A percentile compares a stretch with the other conserved stretches of the same genome.
Conservation (phyloP, 2,113 vertebrate species). For the Elephantulus edwardii region DNA sequence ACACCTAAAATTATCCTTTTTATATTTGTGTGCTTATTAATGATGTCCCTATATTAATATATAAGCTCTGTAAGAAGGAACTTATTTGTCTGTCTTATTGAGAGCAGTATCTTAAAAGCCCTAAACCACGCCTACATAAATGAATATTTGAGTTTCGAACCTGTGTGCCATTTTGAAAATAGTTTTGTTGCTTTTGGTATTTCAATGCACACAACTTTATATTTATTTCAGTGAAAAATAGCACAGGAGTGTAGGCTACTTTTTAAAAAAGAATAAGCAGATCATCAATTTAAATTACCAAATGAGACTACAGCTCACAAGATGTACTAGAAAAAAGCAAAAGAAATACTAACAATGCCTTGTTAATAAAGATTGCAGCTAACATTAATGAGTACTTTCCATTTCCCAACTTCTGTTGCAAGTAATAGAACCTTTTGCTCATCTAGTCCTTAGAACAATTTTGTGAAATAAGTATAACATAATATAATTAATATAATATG, state of each 20-base stretch:
- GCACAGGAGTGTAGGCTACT: background rate
- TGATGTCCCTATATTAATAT: background rate
- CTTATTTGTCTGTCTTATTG: background rate
- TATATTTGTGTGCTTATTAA: background rate
- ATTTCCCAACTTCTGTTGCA: background rate
- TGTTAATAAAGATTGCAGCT: background rate
- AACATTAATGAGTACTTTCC: background rate
- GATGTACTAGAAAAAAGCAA: background rate
- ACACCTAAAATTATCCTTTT: background rate
- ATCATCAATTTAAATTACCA: background rate
- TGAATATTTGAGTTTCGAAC: background rate
- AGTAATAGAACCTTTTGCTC: background rate
- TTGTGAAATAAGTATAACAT: background rate
- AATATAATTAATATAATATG: too few relatives aligned
- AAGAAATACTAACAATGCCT: background rate
- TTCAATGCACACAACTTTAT: background rate
- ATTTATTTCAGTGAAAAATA: constrained; percentile 13
- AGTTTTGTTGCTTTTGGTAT: background rate
- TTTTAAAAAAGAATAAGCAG: background rate
- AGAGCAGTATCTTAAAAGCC: background rate
- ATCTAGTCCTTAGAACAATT: background rate
- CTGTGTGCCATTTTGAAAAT: background rate
- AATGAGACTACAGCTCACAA: background rate
- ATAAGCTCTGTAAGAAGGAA: background rate
- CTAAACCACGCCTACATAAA: background rate